Evolutionary conservation across 2,888 invertebrate species (phyloP).

Genomic region (Actias luna): DNA sequence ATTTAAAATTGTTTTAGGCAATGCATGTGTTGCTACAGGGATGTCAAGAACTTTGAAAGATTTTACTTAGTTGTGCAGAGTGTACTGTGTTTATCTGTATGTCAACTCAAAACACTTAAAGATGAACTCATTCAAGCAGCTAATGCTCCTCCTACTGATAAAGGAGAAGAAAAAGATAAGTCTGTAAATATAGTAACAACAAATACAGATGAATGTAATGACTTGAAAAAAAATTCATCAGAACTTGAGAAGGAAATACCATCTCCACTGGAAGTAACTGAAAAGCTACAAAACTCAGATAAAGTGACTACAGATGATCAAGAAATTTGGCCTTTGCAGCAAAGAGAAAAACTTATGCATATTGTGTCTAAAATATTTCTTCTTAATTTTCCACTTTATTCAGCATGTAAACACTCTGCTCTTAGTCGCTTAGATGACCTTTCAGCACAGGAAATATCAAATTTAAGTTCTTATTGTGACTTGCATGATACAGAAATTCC

Average conservation of each 20-base stretch:
- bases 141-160: conserved; percentile 50
- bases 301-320: conserved; percentile 50
- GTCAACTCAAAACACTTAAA: conserved; percentile 89
- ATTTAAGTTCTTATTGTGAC: conserved; percentile 92
- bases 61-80: conserved; percentile 95
- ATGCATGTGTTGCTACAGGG: conserved; percentile 97
- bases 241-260: conserved; percentile 43
- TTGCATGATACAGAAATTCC: conserved; percentile 96
- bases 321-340: conserved; percentile 88
- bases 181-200: conserved; percentile 36
- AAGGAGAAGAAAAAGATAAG: conserved; percentile 52
- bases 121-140: conserved; percentile 77
- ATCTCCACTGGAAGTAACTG: conserved; percentile 41
- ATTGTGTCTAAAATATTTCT: conserved; percentile 93
- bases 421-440: conserved; percentile 91
- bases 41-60: conserved; percentile 95
- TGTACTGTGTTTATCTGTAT: conserved; percentile 90
- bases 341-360: conserved; percentile 93
- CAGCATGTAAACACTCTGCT: conserved; percentile 92
- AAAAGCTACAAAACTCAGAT: conserved; percentile 28
- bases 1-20: conserved; percentile 83
- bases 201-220: conserved; percentile 45
- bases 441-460: conserved; percentile 91
- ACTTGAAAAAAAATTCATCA: conserved; percentile 39
- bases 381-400: conserved; percentile 93